Evolutionary conservation across 2,797 vertebrate genomes (phyloP).

Genomic region (Huso huso): DNA sequence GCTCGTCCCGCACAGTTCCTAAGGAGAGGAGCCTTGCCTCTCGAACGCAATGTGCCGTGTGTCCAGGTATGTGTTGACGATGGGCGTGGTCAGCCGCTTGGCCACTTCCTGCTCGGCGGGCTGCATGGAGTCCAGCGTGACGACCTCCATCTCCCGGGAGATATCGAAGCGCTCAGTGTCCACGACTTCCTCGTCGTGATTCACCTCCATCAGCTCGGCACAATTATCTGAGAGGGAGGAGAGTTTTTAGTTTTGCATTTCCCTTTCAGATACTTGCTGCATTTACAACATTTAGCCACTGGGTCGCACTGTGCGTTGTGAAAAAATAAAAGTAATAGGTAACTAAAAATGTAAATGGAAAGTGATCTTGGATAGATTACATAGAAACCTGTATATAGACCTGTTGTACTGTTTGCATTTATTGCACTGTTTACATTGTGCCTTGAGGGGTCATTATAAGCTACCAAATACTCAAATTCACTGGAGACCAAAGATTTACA

Average conservation of each 20-base stretch:
- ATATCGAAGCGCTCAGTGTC: conserved; percentile 89
- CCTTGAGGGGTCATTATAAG: no score
- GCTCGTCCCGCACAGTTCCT: background rate
- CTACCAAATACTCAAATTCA: background rate
- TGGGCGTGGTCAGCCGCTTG: conserved; percentile 80
- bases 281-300: background rate
- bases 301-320: background rate
- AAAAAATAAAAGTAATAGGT: background rate
- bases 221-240: conserved; percentile 62
- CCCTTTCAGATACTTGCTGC: background rate
- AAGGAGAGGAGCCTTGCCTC: conserved; percentile 53
- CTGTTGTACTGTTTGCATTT: no score
- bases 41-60: conserved; percentile 92
- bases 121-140: conserved; percentile 88
- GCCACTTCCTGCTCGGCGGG: conserved; percentile 85
- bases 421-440: no score
- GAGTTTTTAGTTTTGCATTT: background rate
- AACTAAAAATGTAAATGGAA: background rate
- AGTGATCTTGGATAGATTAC: background rate
- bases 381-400: no score
- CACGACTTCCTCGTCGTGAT: conserved; percentile 87
- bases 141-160: conserved; percentile 83
- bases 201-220: conserved; percentile 91
- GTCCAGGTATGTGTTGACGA: conserved; percentile 89
- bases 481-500: background rate